Conservation (phyloP, 2,113 vertebrate genomes). For the Hemibagrus wyckioides region DNA sequence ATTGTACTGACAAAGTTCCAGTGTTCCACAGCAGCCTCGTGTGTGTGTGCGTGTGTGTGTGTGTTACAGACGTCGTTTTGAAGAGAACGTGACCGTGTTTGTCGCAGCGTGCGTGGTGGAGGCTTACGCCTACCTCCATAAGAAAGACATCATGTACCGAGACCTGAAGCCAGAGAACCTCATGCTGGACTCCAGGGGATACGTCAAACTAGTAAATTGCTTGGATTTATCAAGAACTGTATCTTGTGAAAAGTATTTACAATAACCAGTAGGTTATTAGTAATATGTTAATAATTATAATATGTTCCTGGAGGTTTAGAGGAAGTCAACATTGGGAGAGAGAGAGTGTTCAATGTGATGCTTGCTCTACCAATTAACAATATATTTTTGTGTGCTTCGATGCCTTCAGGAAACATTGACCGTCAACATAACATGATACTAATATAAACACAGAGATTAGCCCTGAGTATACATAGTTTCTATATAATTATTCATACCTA, state of each 20-base stretch:
- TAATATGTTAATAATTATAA: neutral
- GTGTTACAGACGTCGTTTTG: conserved; percentile 72
- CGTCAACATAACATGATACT: neutral
- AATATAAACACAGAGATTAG: neutral
- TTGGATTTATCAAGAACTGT: neutral
- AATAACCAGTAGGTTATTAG: neutral
- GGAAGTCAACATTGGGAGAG: neutral
- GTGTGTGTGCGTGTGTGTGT: conserved; percentile 1
- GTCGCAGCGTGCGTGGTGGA: conserved; percentile 81
- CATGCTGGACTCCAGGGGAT: conserved; percentile 78
- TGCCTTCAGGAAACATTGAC: too few relatives aligned
- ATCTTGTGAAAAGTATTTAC: neutral
- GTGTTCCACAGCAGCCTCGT: neutral
- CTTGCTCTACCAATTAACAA: neutral
- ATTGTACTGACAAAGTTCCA: neutral
- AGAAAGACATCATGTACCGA: conserved; percentile 78
- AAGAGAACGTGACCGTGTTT: conserved; percentile 73
- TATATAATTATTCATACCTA: neutral
- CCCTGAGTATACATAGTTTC: neutral
- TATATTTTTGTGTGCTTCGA: too few relatives aligned
- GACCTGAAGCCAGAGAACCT: conserved; percentile 87
- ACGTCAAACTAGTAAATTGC: conserved; percentile 76
- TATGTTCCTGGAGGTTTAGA: neutral
- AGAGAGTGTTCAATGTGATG: neutral
- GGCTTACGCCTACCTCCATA: conserved; percentile 79